These are phyloP conservation scores for Sinella curviseta DNA, from an alignment of 1,140 invertebrate genomes.

Conservation along the genomic window DNA sequence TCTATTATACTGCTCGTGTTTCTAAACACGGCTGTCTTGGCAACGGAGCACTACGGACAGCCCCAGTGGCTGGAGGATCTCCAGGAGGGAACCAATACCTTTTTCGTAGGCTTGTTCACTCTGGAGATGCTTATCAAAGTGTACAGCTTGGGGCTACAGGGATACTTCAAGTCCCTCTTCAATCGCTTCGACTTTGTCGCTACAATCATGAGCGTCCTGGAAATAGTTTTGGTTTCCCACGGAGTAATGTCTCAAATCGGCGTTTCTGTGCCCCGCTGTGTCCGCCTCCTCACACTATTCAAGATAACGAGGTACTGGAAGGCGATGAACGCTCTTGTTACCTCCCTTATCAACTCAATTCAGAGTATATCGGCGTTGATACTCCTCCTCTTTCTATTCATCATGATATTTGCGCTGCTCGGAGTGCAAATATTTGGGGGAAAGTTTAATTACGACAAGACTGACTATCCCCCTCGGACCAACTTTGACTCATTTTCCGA, in stretches of 20 bases:
- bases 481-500: conserved; percentile 69
- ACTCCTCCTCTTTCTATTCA: conserved; percentile 70
- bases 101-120: conserved; percentile 97
- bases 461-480: conserved; percentile 57
- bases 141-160: conserved; percentile 82
- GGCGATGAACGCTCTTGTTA: conserved; percentile 64
- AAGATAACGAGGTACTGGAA: conserved; percentile 63
- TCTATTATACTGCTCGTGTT: conserved; percentile 94
- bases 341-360: conserved; percentile 66
- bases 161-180: conserved; percentile 65
- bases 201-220: conserved; percentile 66
- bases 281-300: conserved; percentile 66
- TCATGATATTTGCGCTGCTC: conserved; percentile 70
- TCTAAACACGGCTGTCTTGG: conserved; percentile 97
- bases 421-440: conserved; percentile 54
- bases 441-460: conserved; percentile 37
- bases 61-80: conserved; percentile 88
- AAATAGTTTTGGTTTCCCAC: conserved; percentile 60
- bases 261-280: conserved; percentile 65
- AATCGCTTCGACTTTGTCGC: conserved; percentile 62
- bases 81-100: conserved; percentile 60
- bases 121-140: conserved; percentile 99
- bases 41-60: conserved; percentile 96
- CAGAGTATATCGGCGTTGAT: conserved; percentile 67
- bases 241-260: conserved; percentile 62